Percentiles rank a stretch among this genome's conserved stretches.
phyloP scores from a whole-genome alignment of 2,888 invertebrate genomes.

The Hypena proboscidalis region DNA sequence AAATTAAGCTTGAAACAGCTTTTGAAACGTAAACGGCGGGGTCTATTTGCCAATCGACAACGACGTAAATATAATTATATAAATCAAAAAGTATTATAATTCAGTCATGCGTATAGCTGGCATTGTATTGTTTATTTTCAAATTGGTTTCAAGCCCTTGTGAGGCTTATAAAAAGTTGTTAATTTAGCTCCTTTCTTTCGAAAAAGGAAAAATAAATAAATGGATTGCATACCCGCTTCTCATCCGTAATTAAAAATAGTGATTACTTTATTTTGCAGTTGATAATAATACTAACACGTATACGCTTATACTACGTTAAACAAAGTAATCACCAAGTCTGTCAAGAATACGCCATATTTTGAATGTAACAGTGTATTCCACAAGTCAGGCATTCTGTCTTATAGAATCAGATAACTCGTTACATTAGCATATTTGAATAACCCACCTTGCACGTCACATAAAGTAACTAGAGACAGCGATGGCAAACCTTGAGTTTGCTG shows the following conservation, averaged over 20 bases:
- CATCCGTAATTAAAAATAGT: conserved; percentile 1
- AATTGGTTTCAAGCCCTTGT: conserved; percentile 14
- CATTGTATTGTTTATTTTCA: conserved; percentile 20
- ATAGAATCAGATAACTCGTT: conserved; percentile 8
- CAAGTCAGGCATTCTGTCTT: conserved; percentile 9
- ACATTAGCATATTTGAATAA: conserved; percentile 23
- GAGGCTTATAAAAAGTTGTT: conserved; percentile 12
- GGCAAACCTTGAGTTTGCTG: conserved; percentile 17
- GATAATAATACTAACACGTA: too few relatives aligned
- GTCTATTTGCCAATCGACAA: neutral
- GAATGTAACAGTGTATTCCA: neutral
- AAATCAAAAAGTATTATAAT: neutral
- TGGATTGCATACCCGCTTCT: neutral
- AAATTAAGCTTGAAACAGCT: too few relatives aligned
- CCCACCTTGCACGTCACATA: conserved; percentile 10
- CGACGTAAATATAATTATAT: neutral
- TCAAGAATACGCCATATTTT: too few relatives aligned
- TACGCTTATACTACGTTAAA: too few relatives aligned
- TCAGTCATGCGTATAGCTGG: neutral
- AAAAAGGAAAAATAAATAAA: conserved; percentile 6
- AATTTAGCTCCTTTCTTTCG: too few relatives aligned
- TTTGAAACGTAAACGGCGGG: neutral
- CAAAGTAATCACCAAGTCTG: too few relatives aligned
- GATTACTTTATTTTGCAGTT: too few relatives aligned
- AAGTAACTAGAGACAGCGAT: conserved; percentile 11